Evolutionary conservation across 37 sponge, comb jelly and placozoan genomes (phyloP).

Genomic region (Hexactinellida sp.): DNA sequence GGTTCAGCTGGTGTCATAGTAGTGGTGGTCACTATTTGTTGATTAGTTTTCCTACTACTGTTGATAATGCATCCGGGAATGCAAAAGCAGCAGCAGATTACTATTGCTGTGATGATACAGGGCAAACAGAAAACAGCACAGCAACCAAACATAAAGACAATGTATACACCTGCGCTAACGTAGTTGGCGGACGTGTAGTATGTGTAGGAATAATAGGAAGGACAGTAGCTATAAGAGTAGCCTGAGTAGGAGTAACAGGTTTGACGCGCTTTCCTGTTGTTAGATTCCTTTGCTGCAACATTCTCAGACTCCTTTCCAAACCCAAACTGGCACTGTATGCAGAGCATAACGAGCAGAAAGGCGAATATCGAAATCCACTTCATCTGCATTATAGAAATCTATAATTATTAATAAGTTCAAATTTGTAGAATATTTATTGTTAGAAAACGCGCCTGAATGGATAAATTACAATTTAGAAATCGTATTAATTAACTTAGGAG

Average conservation of each 20-base stretch:
- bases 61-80: not conserved
- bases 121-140: not conserved
- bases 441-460: too few relatives aligned
- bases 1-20: not conserved
- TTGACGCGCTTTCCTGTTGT: not conserved
- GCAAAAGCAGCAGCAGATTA: not conserved
- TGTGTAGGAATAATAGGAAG: not conserved
- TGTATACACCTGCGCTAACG: not conserved
- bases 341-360: not conserved
- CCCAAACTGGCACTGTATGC: not conserved
- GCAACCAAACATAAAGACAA: not conserved
- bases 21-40: not conserved
- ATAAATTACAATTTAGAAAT: too few relatives aligned
- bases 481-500: too few relatives aligned
- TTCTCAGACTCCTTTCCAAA: not conserved
- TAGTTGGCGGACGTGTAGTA: not conserved
- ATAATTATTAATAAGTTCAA: too few relatives aligned
- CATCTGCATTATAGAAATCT: too few relatives aligned
- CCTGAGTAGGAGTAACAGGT: not conserved
- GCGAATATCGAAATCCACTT: not conserved
- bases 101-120: constrained; percentile 6
- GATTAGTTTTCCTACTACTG: not conserved
- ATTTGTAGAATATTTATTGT: too few relatives aligned
- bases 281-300: not conserved
- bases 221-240: not conserved